Evolutionary conservation across 2,888 invertebrate genomes (phyloP).

Genomic region (Hybos culiciformis): DNA sequence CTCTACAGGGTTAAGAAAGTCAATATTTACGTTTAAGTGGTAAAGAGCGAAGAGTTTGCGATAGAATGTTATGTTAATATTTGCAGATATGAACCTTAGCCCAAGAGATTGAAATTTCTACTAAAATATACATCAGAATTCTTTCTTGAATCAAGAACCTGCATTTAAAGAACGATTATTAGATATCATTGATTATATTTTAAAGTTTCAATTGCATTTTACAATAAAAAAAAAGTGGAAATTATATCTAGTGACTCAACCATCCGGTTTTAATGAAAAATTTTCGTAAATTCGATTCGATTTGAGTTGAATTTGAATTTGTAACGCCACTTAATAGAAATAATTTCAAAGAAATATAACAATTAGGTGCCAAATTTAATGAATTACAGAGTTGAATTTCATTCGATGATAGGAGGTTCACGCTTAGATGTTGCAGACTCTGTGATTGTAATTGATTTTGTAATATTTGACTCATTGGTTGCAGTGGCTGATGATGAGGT

Average conservation of each 20-base stretch:
- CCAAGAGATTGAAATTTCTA: no score
- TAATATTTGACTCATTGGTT: constrained; percentile 45
- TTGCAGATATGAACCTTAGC: no score
- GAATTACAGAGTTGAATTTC: constrained; percentile 62
- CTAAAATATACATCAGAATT: no score
- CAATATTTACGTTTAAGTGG: no score
- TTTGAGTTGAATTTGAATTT: constrained; percentile 22
- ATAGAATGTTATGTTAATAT: no score
- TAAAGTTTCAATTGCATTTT: no score
- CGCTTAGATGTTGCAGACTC: constrained; percentile 30
- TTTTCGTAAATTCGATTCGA: constrained; percentile 37
- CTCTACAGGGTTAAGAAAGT: no score
- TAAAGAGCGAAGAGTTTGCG: no score
- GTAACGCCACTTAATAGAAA: constrained; percentile 48
- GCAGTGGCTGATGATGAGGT: constrained; percentile 26
- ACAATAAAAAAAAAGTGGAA: neutral
- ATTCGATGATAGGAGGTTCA: constrained; percentile 48
- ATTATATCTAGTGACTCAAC: constrained; percentile 27
- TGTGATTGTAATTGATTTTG: constrained; percentile 32
- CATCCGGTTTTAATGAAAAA: constrained; percentile 35
- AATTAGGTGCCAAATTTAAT: constrained; percentile 70
- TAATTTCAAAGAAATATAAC: constrained; percentile 80
- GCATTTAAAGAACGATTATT: no score
- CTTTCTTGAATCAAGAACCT: no score
- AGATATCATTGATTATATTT: no score